Percentiles rank a stretch among this genome's conserved stretches.
Conservation (phyloP, 2,888 invertebrate genomes). For the Pseudococcus jackbeardsleyi region DNA sequence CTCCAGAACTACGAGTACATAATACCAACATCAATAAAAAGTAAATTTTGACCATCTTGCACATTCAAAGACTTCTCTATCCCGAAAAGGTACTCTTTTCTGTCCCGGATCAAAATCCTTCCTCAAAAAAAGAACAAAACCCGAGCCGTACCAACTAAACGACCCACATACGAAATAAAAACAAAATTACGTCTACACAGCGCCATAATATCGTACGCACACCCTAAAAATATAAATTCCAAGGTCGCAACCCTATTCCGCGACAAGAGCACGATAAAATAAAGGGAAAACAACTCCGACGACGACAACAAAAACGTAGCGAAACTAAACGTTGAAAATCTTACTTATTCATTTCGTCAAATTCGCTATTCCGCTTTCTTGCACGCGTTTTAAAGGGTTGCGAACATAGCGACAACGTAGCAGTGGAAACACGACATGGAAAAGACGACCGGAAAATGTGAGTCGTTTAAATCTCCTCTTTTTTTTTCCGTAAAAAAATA, state of each 20-base stretch:
- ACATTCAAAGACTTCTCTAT: neutral
- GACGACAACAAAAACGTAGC: neutral
- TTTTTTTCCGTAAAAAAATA: neutral
- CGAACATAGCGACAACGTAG: neutral
- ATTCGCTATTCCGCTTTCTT: conserved; percentile 7
- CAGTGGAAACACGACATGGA: neutral
- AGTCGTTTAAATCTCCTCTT: neutral
- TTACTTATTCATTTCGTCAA: conserved; percentile 12
- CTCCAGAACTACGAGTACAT: too few species aligned
- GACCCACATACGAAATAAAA: neutral
- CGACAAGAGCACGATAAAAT: neutral
- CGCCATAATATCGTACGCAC: neutral
- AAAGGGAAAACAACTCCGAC: neutral
- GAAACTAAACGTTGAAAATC: neutral
- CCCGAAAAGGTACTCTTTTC: neutral
- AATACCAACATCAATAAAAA: too few species aligned
- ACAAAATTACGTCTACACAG: neutral
- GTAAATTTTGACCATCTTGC: too few species aligned
- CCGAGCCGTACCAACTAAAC: neutral
- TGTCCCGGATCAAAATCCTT: neutral
- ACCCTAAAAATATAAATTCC: neutral
- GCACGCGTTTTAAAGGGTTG: conserved; percentile 4
- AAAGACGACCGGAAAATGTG: conserved; percentile 34
- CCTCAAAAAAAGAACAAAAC: neutral
- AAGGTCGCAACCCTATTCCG: conserved; percentile 5